Evolutionary conservation across 2,113 vertebrate species (phyloP), one percentile per base, ranked within the genome.

Genomic region (Ctenomys sociabilis): DNA sequence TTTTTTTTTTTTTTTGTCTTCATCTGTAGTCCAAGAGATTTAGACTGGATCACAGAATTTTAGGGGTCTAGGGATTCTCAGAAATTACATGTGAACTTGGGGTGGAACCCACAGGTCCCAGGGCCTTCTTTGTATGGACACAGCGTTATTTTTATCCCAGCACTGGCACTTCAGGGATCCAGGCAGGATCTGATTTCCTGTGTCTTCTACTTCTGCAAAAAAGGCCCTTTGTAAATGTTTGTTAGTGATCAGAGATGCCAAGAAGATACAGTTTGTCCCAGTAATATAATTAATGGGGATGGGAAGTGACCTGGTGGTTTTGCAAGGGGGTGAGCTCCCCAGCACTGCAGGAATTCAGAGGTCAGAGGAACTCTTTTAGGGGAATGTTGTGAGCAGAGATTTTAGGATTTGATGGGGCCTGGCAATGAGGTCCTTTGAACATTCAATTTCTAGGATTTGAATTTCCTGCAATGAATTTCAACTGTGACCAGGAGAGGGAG

Each of bases 1-100:
- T 81, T 89, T 45, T 26, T 26, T 97, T 70, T 95, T 54, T 24
- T 1, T 63, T 75, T 93, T 43, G 21, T 40, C 96, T 70, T 93
- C 49, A 49, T 90, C 26, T 92, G 10, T 28, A 4, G 17, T 30
- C 1, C 26, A 21, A 91, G 52, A 88, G 40, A 70, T 91, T 43
- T 91, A 80, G 35, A 52, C 64, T 26, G 22, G 59, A 43, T 59
- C 4, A 7, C 37, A 59, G 82, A 72, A 85, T 66, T 73, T 78
- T 17, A 84, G 77, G 88, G 49, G 8, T 66, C 43, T 92, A 22
- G 7, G 28, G 83, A 57, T 40, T 17, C 49, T 84, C 63, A 61
- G 45, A 84, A 73, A 54, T 93, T 52, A 64, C 72, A 21, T 6
- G 40, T 68, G 19, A 10, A 30, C 19, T 35, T 64, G 84, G 64